Evolutionary conservation across 2,888 invertebrate genomes (phyloP), one percentile per base, ranked within the genome.

Genomic region (Hypena proboscidalis): DNA sequence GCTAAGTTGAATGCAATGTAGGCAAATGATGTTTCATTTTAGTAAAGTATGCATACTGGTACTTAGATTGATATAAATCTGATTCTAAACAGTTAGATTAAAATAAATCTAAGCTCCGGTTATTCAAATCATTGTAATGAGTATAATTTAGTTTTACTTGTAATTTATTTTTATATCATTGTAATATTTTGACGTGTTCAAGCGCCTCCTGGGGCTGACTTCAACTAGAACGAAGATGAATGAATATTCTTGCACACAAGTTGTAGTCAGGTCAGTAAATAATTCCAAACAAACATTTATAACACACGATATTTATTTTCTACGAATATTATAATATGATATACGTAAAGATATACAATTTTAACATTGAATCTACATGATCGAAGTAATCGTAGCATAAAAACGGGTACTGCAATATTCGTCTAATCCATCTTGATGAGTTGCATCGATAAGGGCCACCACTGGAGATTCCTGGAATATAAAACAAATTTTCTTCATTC

Each of bases 371-470:
- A 59, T 67, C 59, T 64, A 70, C 21, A 32, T 20, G 3, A 8
- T 7, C 2, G 10, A 26, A 14, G n/a, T 11, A 19, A 5, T 26
- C 4, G 11, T 8, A 11, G 2, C n/a, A n/a, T n/a, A n/a, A n/a
- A n/a, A n/a, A 37, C 8, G 9, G 7, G 4, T 8, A 11, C 7
- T 10, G 23, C n/a, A 27, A 25, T 33, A 2, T 7, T 37, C 15
- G 3, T 61, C 75, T 77, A 86, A 43, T 85, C 79, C 59, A 78
- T 67, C 62, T 85, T 85, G 42, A 84, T 62, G 8, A 70, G 67
- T 46, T 68, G 67, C 13, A 65, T 42, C 22, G 65, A 20, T 9
- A 68, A 31, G n/a, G 62, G 33, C 54, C 77, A 71, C 77, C 79
- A 82, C 8, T 43, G 48, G 6, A 60, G 48, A 30, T 63, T 57